Evolutionary conservation across 1,140 invertebrate genomes (phyloP).

Genomic region (Agrilus planipennis): DNA sequence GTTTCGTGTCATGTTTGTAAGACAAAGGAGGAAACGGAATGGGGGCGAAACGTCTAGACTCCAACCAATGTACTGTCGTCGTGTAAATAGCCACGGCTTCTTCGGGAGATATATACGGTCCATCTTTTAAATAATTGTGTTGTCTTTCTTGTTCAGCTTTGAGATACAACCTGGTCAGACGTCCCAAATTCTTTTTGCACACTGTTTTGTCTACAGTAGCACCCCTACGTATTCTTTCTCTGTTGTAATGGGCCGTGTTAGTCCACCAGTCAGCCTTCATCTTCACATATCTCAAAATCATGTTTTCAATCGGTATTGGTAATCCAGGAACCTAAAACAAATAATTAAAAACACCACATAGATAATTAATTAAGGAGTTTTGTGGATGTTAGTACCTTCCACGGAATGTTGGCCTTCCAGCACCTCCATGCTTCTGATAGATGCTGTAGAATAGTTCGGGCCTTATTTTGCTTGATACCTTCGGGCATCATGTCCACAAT

Average conservation of each 20-base stretch:
- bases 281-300: conserved; percentile 99
- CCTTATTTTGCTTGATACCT: conserved; percentile 99
- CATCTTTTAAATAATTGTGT: conserved; percentile 98
- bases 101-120: conserved; percentile 97
- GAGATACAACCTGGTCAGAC: conserved; percentile 89
- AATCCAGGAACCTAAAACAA: conserved; percentile 78
- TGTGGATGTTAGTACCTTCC: too few species aligned
- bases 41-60: conserved; percentile 93
- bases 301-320: conserved; percentile 98
- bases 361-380: too few species aligned
- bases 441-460: conserved; percentile 96
- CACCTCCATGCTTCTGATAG: conserved; percentile 98
- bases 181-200: conserved; percentile 98
- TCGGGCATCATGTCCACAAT: conserved; percentile 99
- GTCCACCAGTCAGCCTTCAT: conserved; percentile 99
- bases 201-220: conserved; percentile 99
- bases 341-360: background rate
- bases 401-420: conserved; percentile 99
- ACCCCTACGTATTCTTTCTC: conserved; percentile 86
- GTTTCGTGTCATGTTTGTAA: conserved; percentile 98
- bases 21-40: conserved; percentile 98
- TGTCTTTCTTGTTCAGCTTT: conserved; percentile 99
- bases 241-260: conserved; percentile 98
- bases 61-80: conserved; percentile 98
- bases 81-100: conserved; percentile 99